A percentile compares a stretch with the other conserved stretches of the same genome.
These are phyloP conservation scores for Nylanderia fulva DNA, from an alignment of 1,140 invertebrate species.

Conservation along the genomic window DNA sequence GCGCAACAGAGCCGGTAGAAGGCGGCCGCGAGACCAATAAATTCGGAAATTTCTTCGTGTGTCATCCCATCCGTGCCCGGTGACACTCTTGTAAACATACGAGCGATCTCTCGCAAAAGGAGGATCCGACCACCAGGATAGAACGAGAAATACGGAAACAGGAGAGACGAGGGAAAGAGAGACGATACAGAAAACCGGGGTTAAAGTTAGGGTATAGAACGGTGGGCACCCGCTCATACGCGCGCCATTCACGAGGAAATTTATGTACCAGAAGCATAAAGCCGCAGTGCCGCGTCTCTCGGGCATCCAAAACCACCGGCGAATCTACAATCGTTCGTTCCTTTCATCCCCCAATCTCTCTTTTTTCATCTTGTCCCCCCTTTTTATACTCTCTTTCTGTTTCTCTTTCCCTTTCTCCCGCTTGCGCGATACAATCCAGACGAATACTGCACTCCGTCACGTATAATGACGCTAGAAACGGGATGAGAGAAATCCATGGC, in stretches of 20 bases:
- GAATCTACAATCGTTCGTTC: conserved; percentile 73
- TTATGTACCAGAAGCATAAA: conserved; percentile 81
- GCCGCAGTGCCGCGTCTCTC: conserved; percentile 66
- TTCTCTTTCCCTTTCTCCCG: conserved; percentile 38
- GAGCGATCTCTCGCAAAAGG: conserved; percentile 51
- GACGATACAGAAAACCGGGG: conserved; percentile 22
- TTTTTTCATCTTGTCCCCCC: conserved; percentile 25
- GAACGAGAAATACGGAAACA: conserved; percentile 25
- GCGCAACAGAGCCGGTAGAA: conserved; percentile 20
- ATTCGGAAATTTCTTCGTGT: conserved; percentile 74
- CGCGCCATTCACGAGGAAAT: conserved; percentile 78
- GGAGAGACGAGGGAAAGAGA: conserved; percentile 43
- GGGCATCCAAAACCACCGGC: conserved; percentile 72
- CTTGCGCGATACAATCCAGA: conserved; percentile 59
- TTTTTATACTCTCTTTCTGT: conserved; percentile 42
- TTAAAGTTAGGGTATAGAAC: conserved; percentile 68
- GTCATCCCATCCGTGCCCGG: conserved; percentile 56
- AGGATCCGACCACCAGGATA: conserved; percentile 13
- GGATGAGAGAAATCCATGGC: conserved; percentile 51
- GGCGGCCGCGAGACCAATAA: conserved; percentile 65
- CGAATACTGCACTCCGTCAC: conserved; percentile 50
- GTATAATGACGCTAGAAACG: conserved; percentile 49
- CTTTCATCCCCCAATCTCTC: conserved; percentile 62
- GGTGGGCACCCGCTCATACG: conserved; percentile 74
- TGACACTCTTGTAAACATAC: conserved; percentile 73